A percentile compares a stretch with the other conserved stretches of the same genome.
Conservation (phyloP, 2,113 vertebrate genomes). For the Solea senegalensis region DNA sequence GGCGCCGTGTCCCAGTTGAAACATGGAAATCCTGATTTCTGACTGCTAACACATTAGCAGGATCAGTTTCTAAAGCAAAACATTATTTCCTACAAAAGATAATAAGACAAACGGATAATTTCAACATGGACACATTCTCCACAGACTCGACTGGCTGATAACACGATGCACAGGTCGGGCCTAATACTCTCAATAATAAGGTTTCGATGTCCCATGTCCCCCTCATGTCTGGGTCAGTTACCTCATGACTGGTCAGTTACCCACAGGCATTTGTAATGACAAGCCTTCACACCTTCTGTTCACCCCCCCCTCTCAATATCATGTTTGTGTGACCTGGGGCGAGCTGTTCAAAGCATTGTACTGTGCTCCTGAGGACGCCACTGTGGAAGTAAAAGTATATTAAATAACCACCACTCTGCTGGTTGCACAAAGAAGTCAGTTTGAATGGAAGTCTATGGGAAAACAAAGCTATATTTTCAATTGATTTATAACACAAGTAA, state of each 20-base stretch:
- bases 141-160: not conserved
- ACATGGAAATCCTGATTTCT: no score
- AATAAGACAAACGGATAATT: no score
- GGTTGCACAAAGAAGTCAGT: no score
- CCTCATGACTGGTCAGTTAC: constrained; percentile 51
- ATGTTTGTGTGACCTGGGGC: not conserved
- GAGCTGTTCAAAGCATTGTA: no score
- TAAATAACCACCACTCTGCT: no score
- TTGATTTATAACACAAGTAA: no score
- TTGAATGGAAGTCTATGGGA: no score
- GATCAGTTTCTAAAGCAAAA: not conserved
- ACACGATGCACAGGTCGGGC: not conserved
- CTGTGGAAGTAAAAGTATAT: no score
- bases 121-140: not conserved
- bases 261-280: constrained; percentile 58
- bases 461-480: no score
- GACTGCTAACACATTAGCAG: no score
- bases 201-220: constrained; percentile 29
- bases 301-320: not conserved
- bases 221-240: constrained; percentile 5
- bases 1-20: no score
- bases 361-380: no score
- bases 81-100: not conserved
- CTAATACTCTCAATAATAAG: constrained; percentile 8
- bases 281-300: not conserved